These are phyloP conservation scores for Saxidomus purpurata DNA, from an alignment of 1,140 invertebrate genomes.

Conservation along the genomic window DNA sequence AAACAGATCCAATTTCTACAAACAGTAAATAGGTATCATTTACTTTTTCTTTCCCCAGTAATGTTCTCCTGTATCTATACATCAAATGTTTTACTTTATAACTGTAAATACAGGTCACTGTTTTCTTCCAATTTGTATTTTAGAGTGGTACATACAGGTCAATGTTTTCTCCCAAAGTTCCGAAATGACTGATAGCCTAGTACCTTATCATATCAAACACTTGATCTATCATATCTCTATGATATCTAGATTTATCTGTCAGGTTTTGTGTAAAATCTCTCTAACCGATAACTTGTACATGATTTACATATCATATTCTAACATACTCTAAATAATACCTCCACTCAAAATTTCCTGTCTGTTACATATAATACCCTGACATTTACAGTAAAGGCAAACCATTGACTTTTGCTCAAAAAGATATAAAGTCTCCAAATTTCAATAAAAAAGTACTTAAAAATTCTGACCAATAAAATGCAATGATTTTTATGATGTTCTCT, in stretches of 20 bases:
- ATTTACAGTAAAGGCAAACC: background rate
- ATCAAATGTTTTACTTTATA: no score
- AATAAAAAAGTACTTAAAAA: background rate
- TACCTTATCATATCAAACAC: background rate
- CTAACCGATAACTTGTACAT: background rate
- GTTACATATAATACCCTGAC: background rate
- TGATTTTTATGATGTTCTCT: background rate
- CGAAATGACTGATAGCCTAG: background rate
- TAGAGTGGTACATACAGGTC: background rate
- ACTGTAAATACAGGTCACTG: no score
- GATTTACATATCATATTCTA: background rate
- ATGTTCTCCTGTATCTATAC: no score
- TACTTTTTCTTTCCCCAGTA: background rate
- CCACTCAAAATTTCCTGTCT: no score
- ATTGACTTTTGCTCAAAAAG: background rate
- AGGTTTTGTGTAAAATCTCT: background rate
- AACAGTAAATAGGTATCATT: background rate
- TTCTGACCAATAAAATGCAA: background rate
- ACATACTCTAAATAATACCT: no score
- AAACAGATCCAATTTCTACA: background rate
- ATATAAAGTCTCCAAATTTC: background rate
- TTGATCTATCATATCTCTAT: background rate
- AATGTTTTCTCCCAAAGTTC: constrained; percentile 2
- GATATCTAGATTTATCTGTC: no score
- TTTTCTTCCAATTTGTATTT: background rate